These are phyloP conservation scores for Macropodus opercularis DNA, from an alignment of 2,797 vertebrate genomes.

Conservation along the genomic window DNA sequence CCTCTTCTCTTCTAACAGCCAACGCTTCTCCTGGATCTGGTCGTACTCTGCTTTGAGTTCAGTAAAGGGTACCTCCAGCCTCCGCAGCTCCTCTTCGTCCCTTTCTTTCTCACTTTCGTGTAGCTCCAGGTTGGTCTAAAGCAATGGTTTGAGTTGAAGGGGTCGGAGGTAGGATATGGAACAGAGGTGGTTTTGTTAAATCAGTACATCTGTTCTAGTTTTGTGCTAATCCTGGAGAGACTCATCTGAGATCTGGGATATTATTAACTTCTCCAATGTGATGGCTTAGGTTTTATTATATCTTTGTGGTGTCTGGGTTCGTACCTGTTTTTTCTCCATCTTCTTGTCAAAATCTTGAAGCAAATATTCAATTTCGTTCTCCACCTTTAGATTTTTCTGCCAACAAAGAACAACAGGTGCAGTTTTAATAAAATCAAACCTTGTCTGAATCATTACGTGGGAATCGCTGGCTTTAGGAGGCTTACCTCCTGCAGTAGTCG, in stretches of 20 bases:
- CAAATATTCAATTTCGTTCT: conserved; percentile 85
- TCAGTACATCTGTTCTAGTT: neutral
- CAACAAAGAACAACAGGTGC: conserved; percentile 25
- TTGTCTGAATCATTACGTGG: neutral
- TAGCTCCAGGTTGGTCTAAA: conserved; percentile 81
- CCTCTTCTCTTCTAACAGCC: conserved; percentile 65
- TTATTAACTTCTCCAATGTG: too few relatives aligned
- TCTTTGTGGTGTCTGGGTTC: neutral
- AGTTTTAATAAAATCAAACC: conserved; percentile 3
- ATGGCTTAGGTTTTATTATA: too few relatives aligned
- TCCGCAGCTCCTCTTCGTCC: conserved; percentile 79
- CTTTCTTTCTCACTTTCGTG: conserved; percentile 55
- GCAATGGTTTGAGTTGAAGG: conserved; percentile 1
- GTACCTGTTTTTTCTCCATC: conserved; percentile 89
- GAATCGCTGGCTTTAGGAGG: neutral
- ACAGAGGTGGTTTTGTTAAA: neutral
- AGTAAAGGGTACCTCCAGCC: conserved; percentile 70
- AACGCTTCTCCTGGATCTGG: conserved; percentile 82
- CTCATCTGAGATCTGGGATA: neutral
- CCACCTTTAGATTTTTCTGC: conserved; percentile 85
- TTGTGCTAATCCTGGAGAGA: neutral
- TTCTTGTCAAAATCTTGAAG: conserved; percentile 86
- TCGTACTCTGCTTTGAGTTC: conserved; percentile 80
- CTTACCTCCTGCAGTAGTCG: conserved; percentile 82
- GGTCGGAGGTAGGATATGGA: neutral